These are phyloP conservation scores for Ficedula albicollis DNA, from an alignment of 2,797 vertebrate genomes.

Conservation along the genomic window DNA sequence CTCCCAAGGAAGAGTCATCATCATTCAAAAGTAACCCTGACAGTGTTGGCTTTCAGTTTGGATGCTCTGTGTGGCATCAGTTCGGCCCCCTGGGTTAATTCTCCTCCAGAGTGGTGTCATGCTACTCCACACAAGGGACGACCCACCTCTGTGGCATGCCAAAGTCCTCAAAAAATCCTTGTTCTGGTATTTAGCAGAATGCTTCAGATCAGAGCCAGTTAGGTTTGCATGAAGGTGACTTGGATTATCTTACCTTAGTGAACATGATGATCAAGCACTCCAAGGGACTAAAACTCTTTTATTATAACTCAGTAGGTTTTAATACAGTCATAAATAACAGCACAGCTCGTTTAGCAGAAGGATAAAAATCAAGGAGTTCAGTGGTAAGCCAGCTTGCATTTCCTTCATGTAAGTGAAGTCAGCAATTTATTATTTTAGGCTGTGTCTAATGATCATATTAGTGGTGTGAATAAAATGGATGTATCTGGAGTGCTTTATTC, in stretches of 20 bases:
- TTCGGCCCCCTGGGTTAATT: background rate
- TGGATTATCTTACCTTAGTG: conserved; percentile 50
- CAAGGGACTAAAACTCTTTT: conserved; percentile 48
- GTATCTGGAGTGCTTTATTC: conserved; percentile 22
- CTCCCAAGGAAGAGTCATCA: background rate
- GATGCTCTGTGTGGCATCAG: background rate
- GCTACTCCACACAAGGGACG: background rate
- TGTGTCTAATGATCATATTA: conserved; percentile 36
- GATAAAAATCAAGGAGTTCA: conserved; percentile 36
- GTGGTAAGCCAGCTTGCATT: conserved; percentile 37
- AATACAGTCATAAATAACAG: conserved; percentile 59
- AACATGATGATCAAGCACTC: conserved; percentile 38
- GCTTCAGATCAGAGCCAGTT: background rate
- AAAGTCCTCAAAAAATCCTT: background rate
- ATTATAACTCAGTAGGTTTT: conserved; percentile 44
- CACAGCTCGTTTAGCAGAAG: conserved; percentile 53
- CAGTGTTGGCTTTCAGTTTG: background rate
- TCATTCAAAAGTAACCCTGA: background rate
- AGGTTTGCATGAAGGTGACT: conserved; percentile 75
- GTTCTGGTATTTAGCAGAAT: conserved; percentile 41
- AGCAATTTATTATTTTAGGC: conserved; percentile 55
- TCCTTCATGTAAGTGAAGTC: conserved; percentile 28
- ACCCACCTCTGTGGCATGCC: background rate
- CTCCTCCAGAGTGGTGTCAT: background rate
- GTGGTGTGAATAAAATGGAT: conserved; percentile 48